These are phyloP conservation scores for Borostomias antarcticus DNA, from an alignment of 2,797 vertebrate genomes.

Conservation along the genomic window DNA sequence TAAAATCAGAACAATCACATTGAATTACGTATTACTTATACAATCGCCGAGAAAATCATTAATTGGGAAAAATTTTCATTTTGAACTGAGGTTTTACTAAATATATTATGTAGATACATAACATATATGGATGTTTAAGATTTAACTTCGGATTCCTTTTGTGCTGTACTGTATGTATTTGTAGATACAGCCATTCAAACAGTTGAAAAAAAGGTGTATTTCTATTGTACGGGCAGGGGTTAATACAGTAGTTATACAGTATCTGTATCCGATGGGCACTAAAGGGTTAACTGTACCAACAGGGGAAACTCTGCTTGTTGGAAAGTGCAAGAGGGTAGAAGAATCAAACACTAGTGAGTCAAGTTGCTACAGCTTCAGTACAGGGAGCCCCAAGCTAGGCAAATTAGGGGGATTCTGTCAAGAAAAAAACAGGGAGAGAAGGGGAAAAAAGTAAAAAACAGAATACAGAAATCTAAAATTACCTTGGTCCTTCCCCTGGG, in stretches of 20 bases:
- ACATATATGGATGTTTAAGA: neutral
- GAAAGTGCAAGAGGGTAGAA: conserved; percentile 66
- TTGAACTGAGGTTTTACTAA: neutral
- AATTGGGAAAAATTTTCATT: neutral
- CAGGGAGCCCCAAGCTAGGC: conserved; percentile 58
- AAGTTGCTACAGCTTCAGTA: conserved; percentile 33
- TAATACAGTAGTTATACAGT: neutral
- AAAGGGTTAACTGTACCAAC: conserved; percentile 53
- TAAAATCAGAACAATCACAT: neutral
- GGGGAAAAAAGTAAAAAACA: conserved; percentile 24
- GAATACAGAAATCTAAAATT: conserved; percentile 44
- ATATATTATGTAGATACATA: neutral
- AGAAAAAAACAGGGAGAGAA: conserved; percentile 50
- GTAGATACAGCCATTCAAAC: neutral
- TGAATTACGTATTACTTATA: neutral
- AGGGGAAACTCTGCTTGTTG: conserved; percentile 54
- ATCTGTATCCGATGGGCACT: neutral
- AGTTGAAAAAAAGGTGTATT: neutral
- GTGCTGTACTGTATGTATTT: too few relatives aligned
- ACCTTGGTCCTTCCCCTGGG: conserved; percentile 67
- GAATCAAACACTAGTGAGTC: conserved; percentile 60
- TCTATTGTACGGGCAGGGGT: too few relatives aligned
- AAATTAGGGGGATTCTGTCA: conserved; percentile 51
- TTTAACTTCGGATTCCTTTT: neutral
- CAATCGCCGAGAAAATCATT: neutral